A percentile compares a stretch with the other conserved stretches of the same genome.
Conservation (phyloP, 2,797 vertebrate genomes). For the Potorous gilbertii region DNA sequence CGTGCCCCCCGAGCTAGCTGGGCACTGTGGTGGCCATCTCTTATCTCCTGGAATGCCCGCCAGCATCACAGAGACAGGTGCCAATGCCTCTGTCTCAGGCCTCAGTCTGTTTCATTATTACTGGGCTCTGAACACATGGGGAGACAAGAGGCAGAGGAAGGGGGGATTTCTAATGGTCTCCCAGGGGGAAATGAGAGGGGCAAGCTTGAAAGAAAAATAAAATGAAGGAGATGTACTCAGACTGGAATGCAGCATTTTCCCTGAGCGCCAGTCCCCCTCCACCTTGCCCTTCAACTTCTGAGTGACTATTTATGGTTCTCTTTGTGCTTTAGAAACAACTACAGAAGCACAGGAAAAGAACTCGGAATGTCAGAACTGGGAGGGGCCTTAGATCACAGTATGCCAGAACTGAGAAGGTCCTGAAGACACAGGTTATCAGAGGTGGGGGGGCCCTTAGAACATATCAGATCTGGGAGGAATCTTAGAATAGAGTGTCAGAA, state of each 20-base stretch:
- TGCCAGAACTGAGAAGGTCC: not conserved
- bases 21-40: conserved; percentile 70
- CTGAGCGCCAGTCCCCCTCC: not conserved
- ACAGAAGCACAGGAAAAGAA: not conserved
- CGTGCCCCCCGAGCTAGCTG: conserved; percentile 35
- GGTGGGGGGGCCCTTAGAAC: not conserved
- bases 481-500: not conserved
- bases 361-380: conserved; percentile 38
- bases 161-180: conserved; percentile 63
- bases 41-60: conserved; percentile 55
- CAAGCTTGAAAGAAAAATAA: conserved; percentile 18
- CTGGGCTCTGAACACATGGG: conserved; percentile 63
- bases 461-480: not conserved
- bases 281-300: conserved; percentile 63
- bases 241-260: conserved; percentile 40
- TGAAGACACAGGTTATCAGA: not conserved
- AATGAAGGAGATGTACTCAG: conserved; percentile 52
- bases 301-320: conserved; percentile 64
- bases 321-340: conserved; percentile 71
- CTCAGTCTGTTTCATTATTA: conserved; percentile 1
- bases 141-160: conserved; percentile 51
- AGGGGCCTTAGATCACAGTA: not conserved
- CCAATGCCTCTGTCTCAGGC: not conserved
- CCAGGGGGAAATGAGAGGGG: conserved; percentile 62
- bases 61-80: not conserved